phyloP scores from a whole-genome alignment of 2,888 invertebrate genomes.

The Pimpla rufipes region DNA sequence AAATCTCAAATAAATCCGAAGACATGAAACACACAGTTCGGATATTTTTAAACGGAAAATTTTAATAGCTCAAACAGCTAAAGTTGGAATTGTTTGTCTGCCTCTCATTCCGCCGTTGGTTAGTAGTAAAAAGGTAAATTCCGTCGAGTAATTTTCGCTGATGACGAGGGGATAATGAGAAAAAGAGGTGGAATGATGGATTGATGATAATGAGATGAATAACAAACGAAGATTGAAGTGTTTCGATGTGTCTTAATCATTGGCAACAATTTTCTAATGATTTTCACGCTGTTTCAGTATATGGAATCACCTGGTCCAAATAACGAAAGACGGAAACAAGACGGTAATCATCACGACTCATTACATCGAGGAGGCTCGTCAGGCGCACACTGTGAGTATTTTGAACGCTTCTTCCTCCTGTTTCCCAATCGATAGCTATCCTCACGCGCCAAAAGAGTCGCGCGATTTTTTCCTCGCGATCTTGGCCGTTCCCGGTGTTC shows the following conservation, averaged over 20 bases:
- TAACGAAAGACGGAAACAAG: slow-evolving; percentile 95
- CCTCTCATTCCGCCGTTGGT: not conserved
- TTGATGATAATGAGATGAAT: not conserved
- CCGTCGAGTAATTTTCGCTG: not conserved
- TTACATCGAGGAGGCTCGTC: slow-evolving; percentile 97
- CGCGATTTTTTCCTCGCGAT: slow-evolving; percentile 10
- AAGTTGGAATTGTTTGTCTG: not conserved
- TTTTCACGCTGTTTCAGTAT: slow-evolving; percentile 87
- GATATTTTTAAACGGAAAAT: not conserved
- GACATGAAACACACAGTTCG: not conserved
- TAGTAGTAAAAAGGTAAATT: not conserved
- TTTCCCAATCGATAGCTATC: not conserved
- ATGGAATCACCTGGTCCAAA: slow-evolving; percentile 96
- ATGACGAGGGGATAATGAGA: not conserved
- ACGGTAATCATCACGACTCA: slow-evolving; percentile 97
- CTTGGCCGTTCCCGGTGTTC: not conserved
- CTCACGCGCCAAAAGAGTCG: not conserved
- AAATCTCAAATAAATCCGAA: slow-evolving; percentile 1
- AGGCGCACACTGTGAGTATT: slow-evolving; percentile 92
- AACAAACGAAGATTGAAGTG: too few relatives aligned
- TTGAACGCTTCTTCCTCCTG: not conserved
- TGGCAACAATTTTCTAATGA: not conserved
- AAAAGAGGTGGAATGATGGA: not conserved
- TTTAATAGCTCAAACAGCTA: not conserved
- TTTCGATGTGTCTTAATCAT: not conserved